phyloP scores from a whole-genome alignment of 2,113 vertebrate species.

The Struthidea cinerea region DNA sequence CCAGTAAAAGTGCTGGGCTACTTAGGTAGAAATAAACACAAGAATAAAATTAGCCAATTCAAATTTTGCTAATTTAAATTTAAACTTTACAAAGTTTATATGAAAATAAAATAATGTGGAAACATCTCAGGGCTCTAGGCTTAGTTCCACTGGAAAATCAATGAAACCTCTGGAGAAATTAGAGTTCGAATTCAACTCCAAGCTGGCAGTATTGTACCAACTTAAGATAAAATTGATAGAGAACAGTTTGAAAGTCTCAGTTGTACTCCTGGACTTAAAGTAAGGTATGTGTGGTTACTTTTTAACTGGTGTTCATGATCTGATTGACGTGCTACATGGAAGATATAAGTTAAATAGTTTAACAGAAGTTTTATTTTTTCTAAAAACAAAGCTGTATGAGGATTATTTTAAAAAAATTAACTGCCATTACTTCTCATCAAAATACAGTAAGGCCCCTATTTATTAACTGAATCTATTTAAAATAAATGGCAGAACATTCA shows the following conservation, averaged over 20 bases:
- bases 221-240: neutral
- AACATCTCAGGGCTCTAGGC: neutral
- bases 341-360: neutral
- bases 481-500: neutral
- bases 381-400: fast-evolving
- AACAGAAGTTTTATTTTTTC: neutral
- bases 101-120: neutral
- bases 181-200: neutral
- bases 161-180: neutral
- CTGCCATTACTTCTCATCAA: neutral
- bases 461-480: neutral
- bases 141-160: neutral
- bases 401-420: neutral
- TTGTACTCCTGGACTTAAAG: neutral
- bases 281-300: neutral
- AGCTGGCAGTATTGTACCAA: neutral
- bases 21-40: neutral
- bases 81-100: neutral
- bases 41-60: neutral
- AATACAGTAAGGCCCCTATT: fast-evolving
- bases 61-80: neutral
- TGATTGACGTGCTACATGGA: neutral
- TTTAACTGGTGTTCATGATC: neutral
- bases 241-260: neutral
- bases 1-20: fast-evolving